Base-by-base conservation (phyloP, 1,140 invertebrate genomes). In the Drosophila leontia region DNA sequence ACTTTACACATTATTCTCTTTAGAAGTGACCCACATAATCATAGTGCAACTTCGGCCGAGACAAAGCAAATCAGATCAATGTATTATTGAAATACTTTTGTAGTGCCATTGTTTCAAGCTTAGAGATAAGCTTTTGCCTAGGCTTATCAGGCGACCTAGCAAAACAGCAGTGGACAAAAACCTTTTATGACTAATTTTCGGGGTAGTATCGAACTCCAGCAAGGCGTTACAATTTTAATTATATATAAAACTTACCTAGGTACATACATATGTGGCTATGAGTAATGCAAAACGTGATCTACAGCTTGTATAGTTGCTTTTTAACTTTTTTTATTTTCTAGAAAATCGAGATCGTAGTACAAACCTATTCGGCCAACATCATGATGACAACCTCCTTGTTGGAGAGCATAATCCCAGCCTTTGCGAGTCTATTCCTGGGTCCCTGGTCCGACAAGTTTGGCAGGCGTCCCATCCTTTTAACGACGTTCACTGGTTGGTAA, bases 371-470 rank as follows among this genome's bases (percentile, higher is more conserved):
- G n/a, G 93, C 94, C 7, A 92, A 94, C 75, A 94, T 96, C 37
- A 82, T 94, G 4, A 95, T 95, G 92, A 92, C 93, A 1, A 94
- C 94, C 70, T 94, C 94, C 19, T 91, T 96, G 0, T 79, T 96
- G 34, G 94, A 95, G 77, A 94, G 94, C 45, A 92, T 96, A 53
- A 93, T 95, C 53, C 95, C 95, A 9, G 94, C 95, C 1, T 75
- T 96, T 44, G 87, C 96, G 0, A 94, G 95, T 60, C 92, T 96
- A 8, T 96, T 96, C 82, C 78, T 96, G 26, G 96, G 96, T 48
- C 95, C 95, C 3, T 96, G 96, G 96, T 96, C 95, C 63, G 96
- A 96, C 81, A 94, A 93, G 58, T 94, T 96, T 92, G 96, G 96
- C 41, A 93, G 96, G 8, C 95, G 95, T 80, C 95, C 95, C 12